Base-by-base conservation (phyloP, 2,113 vertebrate species). In the Alosa alosa region DNA sequence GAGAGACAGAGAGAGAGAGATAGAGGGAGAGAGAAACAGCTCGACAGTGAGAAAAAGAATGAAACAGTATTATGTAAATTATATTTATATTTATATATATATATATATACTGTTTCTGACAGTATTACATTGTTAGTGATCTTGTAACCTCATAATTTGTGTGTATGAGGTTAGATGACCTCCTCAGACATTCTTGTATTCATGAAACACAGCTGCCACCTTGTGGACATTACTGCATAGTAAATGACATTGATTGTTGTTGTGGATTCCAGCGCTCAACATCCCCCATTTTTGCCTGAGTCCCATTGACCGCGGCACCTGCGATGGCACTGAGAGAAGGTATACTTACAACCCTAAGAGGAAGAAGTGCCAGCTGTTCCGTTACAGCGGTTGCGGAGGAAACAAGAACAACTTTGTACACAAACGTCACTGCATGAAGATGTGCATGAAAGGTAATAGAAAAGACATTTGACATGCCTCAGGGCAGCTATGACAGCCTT, bases 301-400 rank as follows among this genome's bases (percentile, higher is more conserved):
- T 4, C 91, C 93, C 0, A 75, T 94, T 86, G 95, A 96, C 11
- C 89, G 52, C 85, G 97, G 98, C 5, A 64, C 92, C 0, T 99
- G 97, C 86, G 87, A 86, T 6, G 93, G 93, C 2, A 85, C 78
- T 0, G 91, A 92, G 50, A 93, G 25, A 15, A 95, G 97, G 84
- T 98, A 91, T 90, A 96, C 94, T 81, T 98, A 92, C 89, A 94
- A 95, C 89, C 81, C 92, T 4, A 81, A 49, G 0, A 92, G 17
- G 84, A 93, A 90, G 78, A 95, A 90, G 82, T 99, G 98, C 72
- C 93, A 22, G 3, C 0, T 87, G 0, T 99, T 99, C 86, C 81
- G 3, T 7, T 99, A 97, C 94, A 97, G 92, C 1, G 97, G 97
- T 84, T 99, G 97, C 11, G 97, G 96, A 6, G 97, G 97, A n/a